Evolutionary conservation across 2,113 vertebrate genomes (phyloP).

Genomic region (Hydrochoerus hydrochaeris): DNA sequence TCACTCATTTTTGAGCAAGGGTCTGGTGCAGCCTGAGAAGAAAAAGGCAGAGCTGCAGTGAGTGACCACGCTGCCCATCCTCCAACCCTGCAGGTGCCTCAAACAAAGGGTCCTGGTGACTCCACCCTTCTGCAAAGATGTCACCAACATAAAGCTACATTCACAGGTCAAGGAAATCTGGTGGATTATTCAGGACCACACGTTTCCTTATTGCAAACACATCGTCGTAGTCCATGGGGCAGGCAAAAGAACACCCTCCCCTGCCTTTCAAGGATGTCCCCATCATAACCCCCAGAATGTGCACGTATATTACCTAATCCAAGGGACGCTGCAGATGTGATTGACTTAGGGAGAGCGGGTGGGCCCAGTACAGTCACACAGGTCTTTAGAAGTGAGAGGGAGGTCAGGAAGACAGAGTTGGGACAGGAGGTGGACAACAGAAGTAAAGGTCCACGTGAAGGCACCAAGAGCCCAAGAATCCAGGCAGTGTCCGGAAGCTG

Average conservation of each 20-base stretch:
- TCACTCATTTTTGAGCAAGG: neutral
- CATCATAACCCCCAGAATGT: neutral
- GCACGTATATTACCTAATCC: neutral
- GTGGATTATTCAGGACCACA: neutral
- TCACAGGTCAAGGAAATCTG: neutral
- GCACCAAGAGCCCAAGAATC: neutral
- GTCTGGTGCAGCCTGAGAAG: neutral
- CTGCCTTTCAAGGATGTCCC: neutral
- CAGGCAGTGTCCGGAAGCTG: neutral
- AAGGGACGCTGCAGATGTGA: neutral
- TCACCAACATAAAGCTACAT: neutral
- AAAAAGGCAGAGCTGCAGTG: neutral
- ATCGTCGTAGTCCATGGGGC: accelerated
- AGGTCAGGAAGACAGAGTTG: neutral
- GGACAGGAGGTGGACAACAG: neutral
- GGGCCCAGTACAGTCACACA: neutral
- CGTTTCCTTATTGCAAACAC: neutral
- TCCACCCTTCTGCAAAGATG: neutral
- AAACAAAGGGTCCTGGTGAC: neutral
- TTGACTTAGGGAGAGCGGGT: neutral
- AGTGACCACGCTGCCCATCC: neutral
- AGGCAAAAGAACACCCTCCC: too few relatives aligned
- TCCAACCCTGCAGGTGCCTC: neutral
- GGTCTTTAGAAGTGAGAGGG: neutral
- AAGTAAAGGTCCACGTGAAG: neutral